phyloP scores from a whole-genome alignment of 1,140 invertebrate genomes.

The Rhizoglyphus robini region DNA sequence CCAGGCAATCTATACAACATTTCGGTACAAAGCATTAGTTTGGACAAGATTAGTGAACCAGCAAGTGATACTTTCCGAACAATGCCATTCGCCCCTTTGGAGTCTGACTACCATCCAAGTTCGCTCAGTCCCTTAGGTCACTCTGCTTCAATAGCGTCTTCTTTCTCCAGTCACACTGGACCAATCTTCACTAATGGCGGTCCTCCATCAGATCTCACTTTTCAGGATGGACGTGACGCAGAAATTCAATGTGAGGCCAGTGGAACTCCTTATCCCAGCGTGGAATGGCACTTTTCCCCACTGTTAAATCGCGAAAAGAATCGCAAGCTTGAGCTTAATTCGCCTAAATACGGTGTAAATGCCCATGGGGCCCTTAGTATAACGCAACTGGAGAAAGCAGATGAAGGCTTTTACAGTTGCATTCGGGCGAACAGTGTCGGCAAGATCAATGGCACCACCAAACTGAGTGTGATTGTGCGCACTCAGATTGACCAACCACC shows the following conservation, averaged over 20 bases:
- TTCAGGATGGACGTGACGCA: constrained; percentile 79
- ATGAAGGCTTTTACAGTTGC: constrained; percentile 21
- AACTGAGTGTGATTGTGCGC: constrained; percentile 46
- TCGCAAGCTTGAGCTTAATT: constrained; percentile 8
- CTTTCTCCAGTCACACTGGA: neutral
- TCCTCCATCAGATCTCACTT: constrained; percentile 66
- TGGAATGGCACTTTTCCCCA: constrained; percentile 74
- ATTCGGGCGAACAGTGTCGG: constrained; percentile 20
- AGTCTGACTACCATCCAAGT: neutral
- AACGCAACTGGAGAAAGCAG: neutral
- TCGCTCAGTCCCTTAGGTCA: too few relatives aligned
- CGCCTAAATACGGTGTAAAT: constrained; percentile 15
- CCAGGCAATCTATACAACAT: constrained; percentile 73
- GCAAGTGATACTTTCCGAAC: constrained; percentile 84
- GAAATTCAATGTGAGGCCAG: constrained; percentile 67
- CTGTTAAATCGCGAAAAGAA: neutral
- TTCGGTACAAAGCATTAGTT: constrained; percentile 74
- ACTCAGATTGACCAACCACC: constrained; percentile 78
- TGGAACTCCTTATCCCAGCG: constrained; percentile 73
- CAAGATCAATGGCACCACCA: constrained; percentile 20
- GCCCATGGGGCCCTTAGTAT: constrained; percentile 22
- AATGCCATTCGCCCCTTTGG: constrained; percentile 57
- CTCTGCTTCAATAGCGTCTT: too few relatives aligned
- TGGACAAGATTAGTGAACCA: constrained; percentile 70
- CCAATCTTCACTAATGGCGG: constrained; percentile 55